Evolutionary conservation across 2,888 invertebrate genomes (phyloP).

Genomic region (Drosophila demipolita): DNA sequence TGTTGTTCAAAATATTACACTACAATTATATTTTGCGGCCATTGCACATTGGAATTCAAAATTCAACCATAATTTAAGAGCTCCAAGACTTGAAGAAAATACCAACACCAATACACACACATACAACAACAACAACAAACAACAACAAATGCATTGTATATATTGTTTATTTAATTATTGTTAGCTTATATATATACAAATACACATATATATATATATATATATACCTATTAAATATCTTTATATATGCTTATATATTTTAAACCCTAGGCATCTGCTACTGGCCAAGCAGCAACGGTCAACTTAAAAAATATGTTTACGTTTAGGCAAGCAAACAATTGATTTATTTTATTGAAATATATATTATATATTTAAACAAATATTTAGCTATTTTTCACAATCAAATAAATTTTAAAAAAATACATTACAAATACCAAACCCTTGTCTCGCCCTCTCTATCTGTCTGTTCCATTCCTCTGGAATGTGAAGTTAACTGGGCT

Average conservation of each 20-base stretch:
- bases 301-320: slow-evolving; percentile 68
- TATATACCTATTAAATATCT: slow-evolving; percentile 30
- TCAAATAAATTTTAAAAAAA: slow-evolving; percentile 75
- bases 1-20: slow-evolving; percentile 44
- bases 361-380: slow-evolving; percentile 64
- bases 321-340: slow-evolving; percentile 56
- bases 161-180: slow-evolving; percentile 79
- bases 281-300: slow-evolving; percentile 48
- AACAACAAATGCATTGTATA: slow-evolving; percentile 63
- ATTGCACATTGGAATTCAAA: slow-evolving; percentile 79
- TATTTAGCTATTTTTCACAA: slow-evolving; percentile 75
- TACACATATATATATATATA: slow-evolving; percentile 38
- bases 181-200: slow-evolving; percentile 27
- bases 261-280: slow-evolving; percentile 56
- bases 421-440: slow-evolving; percentile 43
- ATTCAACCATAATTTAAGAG: slow-evolving; percentile 72
- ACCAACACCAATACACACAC: slow-evolving; percentile 21
- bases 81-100: slow-evolving; percentile 77
- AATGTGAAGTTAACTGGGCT: slow-evolving; percentile 18
- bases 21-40: slow-evolving; percentile 64
- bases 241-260: slow-evolving; percentile 42
- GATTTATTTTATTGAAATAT: slow-evolving; percentile 63
- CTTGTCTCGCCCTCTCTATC: slow-evolving; percentile 2
- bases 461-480: neutral
- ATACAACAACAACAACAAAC: slow-evolving; percentile 29